Base-by-base conservation (phyloP, 2,797 vertebrate genomes). In the Muscicapa comitata region DNA sequence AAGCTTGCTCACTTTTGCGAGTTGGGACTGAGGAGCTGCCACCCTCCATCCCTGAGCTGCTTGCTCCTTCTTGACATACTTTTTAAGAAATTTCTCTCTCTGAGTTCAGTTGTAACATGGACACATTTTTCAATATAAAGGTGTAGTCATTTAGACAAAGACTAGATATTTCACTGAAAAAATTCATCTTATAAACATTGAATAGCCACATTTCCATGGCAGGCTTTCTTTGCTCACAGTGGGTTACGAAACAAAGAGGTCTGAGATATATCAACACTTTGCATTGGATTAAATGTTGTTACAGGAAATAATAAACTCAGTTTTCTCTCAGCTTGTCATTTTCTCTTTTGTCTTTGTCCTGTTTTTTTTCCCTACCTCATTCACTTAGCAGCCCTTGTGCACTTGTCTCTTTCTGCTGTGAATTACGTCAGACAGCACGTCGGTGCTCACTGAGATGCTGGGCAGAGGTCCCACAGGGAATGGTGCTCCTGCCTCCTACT, bases 361-460 rank as follows among this genome's bases (percentile, higher is more conserved):
- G 3, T 33, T 62, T 77, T 77, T 77, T 88, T 63, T 33, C 21
- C 38, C n/a, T 72, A 24, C 26, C 23, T 78, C 26, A 40, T 85
- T 76, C 57, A 47, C 21, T 54, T 57, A 70, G 5, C 33, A 75
- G 38, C 13, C 23, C 18, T 40, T 25, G 19, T 18, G 37, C 26
- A 23, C 11, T 68, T 55, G 31, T 37, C 31, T 85, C 33, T 72
- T 86, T 76, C 28, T 0, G 0, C 37, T 72, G 23, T 57, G 57
- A 26, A n/a, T 79, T 42, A 48, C 1, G 0, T 68, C 51, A 90
- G 47, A 17, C n/a, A 35, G 28, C 26, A 10, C 0, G 35, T 0
- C 67, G 71, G 7, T 45, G 29, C 37, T 59, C 26, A 7, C 4
- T 45, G 76, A 38, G 37, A 74, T 29, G 40, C 29, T 67, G 47